Conservation (phyloP, 2,797 vertebrate species). For the Hephaestus fuliginosus region DNA sequence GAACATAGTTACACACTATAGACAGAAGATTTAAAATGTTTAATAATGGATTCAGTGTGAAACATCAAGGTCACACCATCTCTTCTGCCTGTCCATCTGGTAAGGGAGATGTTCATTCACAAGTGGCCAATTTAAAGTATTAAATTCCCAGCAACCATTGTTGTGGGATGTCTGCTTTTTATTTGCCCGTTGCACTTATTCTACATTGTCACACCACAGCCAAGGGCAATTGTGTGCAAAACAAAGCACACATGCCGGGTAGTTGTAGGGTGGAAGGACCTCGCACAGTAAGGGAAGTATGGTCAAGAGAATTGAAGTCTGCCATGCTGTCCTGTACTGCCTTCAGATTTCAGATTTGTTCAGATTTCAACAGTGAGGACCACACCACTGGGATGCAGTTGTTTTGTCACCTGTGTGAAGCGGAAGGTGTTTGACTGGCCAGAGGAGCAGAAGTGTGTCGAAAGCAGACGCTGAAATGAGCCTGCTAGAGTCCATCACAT, state of each 20-base stretch:
- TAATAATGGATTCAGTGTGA: conserved; percentile 9
- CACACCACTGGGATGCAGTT: background rate
- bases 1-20: background rate
- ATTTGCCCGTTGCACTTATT: conserved; percentile 1
- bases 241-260: background rate
- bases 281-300: background rate
- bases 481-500: conserved; percentile 6
- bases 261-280: conserved; percentile 2
- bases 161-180: background rate
- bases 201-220: background rate
- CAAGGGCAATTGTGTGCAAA: background rate
- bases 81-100: background rate
- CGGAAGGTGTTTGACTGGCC: conserved; percentile 5
- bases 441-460: background rate
- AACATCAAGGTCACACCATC: conserved; percentile 41
- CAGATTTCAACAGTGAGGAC: background rate
- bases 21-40: conserved; percentile 2
- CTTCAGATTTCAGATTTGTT: background rate
- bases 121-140: background rate
- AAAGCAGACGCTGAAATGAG: conserved; percentile 3
- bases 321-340: too few species aligned
- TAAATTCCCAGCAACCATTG: background rate
- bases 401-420: conserved; percentile 1
- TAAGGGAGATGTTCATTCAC: background rate
- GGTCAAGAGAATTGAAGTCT: background rate